Evolutionary conservation across 2,888 invertebrate genomes (phyloP), one percentile per base, ranked within the genome.

Genomic region (Lasioglossum leucozonium): DNA sequence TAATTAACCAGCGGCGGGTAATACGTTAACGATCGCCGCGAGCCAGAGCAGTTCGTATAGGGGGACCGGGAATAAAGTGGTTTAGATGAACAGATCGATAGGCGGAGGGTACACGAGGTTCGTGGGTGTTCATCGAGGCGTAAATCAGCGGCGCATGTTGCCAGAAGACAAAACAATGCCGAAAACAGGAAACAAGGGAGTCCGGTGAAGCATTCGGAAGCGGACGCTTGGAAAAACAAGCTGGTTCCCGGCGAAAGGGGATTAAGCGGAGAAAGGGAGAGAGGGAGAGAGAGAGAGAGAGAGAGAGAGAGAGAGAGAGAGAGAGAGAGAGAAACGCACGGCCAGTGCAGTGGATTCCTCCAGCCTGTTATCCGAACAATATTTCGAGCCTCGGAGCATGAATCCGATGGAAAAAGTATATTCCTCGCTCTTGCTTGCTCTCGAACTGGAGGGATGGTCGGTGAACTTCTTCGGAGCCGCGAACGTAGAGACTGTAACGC

Each of bases 151-250:
- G 80, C 77, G 84, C 78, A 78, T 65, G 72, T 74, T 76, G 84
- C 58, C 76, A 79, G 80, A 73, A 81, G 84, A 85, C 84, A 86
- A 91, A 90, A 90, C 90, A 89, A 81, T 79, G 72, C 40, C 62
- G 83, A 80, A 86, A 86, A 86, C 86, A 81, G 81, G 85, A 82
- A 84, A 65, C 81, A 65, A 79, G 81, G 42, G 81, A 83, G 82
- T 81, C 86, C 76, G 72, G 79, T 75, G 77, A 75, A 84, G 82
- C 84, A 86, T 87, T 83, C 85, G 87, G 84, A 79, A 81, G 82
- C 74, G 82, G 79, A 82, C 84, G 78, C 83, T 85, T 75, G 84
- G 88, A 90, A 90, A 90, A 90, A 90, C 89, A 91, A 88, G 84
- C 77, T 82, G 86, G 81, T 84, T 82, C 88, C 79, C 81, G 85